A percentile compares a stretch with the other conserved stretches of the same genome.
phyloP scores from a whole-genome alignment of 2,888 invertebrate species.

The Notodromas monacha region DNA sequence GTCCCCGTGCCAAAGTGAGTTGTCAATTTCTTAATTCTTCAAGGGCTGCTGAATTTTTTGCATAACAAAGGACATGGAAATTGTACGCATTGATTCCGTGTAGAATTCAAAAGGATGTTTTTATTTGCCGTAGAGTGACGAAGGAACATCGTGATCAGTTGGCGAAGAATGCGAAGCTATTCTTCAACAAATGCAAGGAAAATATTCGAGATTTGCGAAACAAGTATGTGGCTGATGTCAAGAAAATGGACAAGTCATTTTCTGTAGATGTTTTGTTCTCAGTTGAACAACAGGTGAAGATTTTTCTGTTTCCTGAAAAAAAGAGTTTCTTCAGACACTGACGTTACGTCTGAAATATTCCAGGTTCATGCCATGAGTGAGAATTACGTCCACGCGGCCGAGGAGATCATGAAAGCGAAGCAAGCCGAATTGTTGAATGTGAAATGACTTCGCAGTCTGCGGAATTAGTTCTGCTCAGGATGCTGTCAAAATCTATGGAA shows the following conservation, averaged over 20 bases:
- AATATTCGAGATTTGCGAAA: slow-evolving; percentile 38
- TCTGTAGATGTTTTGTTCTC: slow-evolving; percentile 33
- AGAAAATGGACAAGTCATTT: slow-evolving; percentile 27
- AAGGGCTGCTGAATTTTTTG: no score
- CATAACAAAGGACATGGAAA: neutral
- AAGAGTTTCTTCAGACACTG: no score
- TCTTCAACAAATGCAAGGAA: slow-evolving; percentile 45
- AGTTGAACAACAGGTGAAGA: slow-evolving; percentile 24
- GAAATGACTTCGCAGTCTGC: no score
- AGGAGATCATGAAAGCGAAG: no score
- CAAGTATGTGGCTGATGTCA: slow-evolving; percentile 31
- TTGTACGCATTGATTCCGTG: no score
- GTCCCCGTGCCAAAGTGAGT: slow-evolving; percentile 53
- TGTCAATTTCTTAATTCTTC: neutral
- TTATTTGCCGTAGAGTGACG: slow-evolving; percentile 28
- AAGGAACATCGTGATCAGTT: slow-evolving; percentile 64
- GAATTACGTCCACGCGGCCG: no score
- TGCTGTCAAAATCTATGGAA: no score
- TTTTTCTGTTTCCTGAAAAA: no score
- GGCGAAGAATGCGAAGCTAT: slow-evolving; percentile 48
- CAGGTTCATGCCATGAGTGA: no score
- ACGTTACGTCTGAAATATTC: no score
- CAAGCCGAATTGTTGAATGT: no score
- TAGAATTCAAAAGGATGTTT: slow-evolving; percentile 11
- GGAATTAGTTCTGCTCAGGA: no score